These are phyloP conservation scores for Gadopsis marmoratus DNA, from an alignment of 2,797 vertebrate genomes.

Conservation along the genomic window DNA sequence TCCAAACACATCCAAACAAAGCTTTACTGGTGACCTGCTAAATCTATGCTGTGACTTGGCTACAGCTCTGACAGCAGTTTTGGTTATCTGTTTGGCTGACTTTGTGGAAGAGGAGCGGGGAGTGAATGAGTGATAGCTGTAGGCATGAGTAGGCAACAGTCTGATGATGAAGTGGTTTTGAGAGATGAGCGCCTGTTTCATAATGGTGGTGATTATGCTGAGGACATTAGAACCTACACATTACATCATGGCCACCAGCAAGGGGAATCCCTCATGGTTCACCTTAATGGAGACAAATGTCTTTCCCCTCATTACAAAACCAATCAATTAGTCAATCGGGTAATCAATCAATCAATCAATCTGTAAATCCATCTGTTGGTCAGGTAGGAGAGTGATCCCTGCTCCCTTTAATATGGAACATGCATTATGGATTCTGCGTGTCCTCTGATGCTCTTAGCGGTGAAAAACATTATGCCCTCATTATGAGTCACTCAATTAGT, in stretches of 20 bases:
- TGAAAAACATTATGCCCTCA: conserved; percentile 58
- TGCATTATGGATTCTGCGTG: conserved; percentile 58
- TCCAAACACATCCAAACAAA: conserved; percentile 45
- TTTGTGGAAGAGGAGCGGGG: conserved; percentile 38
- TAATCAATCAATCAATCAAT: conserved; percentile 60
- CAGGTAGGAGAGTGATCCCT: conserved; percentile 40
- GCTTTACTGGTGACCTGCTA: conserved; percentile 36
- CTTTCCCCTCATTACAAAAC: conserved; percentile 59
- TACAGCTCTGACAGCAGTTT: conserved; percentile 44
- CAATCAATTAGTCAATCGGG: conserved; percentile 63
- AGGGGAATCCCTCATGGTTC: conserved; percentile 46
- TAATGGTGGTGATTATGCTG: conserved; percentile 76
- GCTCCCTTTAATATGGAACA: conserved; percentile 34
- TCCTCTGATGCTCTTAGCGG: conserved; percentile 47
- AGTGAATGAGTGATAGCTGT: conserved; percentile 55
- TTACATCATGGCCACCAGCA: conserved; percentile 73
- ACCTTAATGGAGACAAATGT: conserved; percentile 71
- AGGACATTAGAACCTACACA: conserved; percentile 76
- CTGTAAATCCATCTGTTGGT: conserved; percentile 63
- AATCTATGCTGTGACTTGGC: conserved; percentile 54
- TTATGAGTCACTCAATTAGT: conserved; percentile 64
- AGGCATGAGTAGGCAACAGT: conserved; percentile 64
- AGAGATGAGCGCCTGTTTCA: conserved; percentile 63
- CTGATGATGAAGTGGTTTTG: conserved; percentile 72
- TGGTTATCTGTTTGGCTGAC: conserved; percentile 46